Conservation (phyloP, 2,888 invertebrate species). For the Epistrophe grossulariae region DNA sequence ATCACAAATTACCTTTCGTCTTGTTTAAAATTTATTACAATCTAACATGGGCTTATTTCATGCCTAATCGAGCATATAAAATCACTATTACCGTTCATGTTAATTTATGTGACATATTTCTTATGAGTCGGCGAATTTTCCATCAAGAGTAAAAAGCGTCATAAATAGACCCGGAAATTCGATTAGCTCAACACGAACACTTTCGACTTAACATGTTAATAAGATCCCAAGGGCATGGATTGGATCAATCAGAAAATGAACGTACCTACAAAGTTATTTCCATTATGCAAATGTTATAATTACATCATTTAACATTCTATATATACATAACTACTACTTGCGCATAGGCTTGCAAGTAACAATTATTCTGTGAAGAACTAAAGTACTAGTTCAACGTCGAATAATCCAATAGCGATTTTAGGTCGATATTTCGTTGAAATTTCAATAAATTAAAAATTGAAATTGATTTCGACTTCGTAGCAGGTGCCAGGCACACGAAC, state of each 20-base stretch:
- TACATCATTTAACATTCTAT: neutral
- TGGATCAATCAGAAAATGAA: neutral
- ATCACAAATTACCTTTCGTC: too few relatives aligned
- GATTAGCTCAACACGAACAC: conserved; percentile 13
- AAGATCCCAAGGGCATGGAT: neutral
- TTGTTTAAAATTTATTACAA: neutral
- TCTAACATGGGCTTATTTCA: neutral
- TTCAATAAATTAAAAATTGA: neutral
- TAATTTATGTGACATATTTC: conserved; percentile 19
- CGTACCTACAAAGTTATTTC: neutral
- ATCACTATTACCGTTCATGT: neutral
- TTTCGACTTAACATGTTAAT: conserved; percentile 12
- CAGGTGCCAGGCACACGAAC: neutral
- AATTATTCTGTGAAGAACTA: neutral
- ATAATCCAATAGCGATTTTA: too few relatives aligned
- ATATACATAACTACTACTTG: too few relatives aligned
- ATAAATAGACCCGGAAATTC: conserved; percentile 23
- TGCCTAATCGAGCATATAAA: neutral
- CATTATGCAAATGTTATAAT: neutral
- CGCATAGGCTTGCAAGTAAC: neutral
- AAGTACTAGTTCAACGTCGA: too few relatives aligned
- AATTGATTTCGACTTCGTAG: neutral
- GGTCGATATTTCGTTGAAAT: neutral
- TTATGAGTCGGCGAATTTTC: neutral
- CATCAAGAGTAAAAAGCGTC: neutral